Evolutionary conservation across 2,888 invertebrate species (phyloP).

Genomic region (Callyntrura guangdongensis): DNA sequence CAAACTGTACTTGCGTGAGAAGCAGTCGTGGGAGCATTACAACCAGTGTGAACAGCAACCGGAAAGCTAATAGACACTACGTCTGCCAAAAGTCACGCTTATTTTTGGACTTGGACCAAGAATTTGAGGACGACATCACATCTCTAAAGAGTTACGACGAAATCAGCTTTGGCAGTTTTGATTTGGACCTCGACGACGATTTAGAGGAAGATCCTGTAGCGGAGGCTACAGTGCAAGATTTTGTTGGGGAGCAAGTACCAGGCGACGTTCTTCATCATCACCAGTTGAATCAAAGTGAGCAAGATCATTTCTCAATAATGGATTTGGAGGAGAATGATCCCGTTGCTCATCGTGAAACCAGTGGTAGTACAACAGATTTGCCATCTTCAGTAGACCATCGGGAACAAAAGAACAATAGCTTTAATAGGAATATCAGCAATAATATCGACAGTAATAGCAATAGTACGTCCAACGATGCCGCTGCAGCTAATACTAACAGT

Average conservation of each 20-base stretch:
- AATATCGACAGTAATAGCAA: conserved; percentile 19
- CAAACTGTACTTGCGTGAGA: conserved; percentile 65
- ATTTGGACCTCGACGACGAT: conserved; percentile 81
- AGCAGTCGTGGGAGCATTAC: conserved; percentile 42
- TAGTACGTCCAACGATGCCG: conserved; percentile 52
- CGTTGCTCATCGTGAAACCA: conserved; percentile 3
- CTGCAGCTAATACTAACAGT: conserved; percentile 70
- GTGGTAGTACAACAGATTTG: conserved; percentile 31
- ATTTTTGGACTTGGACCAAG: conserved; percentile 84
- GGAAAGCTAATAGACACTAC: conserved; percentile 68
- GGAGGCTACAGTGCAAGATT: conserved; percentile 50
- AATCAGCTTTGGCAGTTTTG: conserved; percentile 83
- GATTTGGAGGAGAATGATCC: conserved; percentile 70
- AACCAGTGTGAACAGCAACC: conserved; percentile 50
- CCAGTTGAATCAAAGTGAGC: conserved; percentile 52
- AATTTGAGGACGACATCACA: conserved; percentile 80
- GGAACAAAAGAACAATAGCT: conserved; percentile 34
- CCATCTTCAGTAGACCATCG: conserved; percentile 47
- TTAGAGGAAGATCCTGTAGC: conserved; percentile 71
- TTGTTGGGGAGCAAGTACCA: conserved; percentile 40
- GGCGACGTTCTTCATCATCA: conserved; percentile 39
- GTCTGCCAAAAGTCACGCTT: conserved; percentile 80
- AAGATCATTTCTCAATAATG: conserved; percentile 72
- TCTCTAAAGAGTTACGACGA: conserved; percentile 81
- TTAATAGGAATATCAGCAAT: conserved; percentile 39